Evolutionary conservation across 35 echinoderm and acorn worm species (phyloP).

Genomic region (Hemicentrotus pulcherrimus): DNA sequence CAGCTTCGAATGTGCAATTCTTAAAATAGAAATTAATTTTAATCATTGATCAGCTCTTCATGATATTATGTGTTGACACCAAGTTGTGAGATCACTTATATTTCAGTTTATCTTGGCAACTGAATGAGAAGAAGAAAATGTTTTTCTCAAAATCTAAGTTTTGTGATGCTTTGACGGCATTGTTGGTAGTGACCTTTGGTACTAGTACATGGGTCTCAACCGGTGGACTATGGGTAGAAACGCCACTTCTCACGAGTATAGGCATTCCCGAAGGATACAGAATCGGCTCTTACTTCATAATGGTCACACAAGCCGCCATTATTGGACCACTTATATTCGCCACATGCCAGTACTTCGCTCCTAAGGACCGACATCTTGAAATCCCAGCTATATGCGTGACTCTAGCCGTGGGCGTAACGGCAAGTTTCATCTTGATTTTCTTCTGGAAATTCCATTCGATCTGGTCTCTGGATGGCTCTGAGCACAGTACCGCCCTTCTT

Average conservation of each 20-base stretch:
- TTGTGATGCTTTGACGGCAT: not conserved
- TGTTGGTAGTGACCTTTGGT: conserved; percentile 40
- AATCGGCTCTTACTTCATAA: conserved; percentile 60
- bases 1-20: not conserved
- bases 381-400: conserved; percentile 63
- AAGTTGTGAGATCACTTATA: not conserved
- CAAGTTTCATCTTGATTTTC: conserved; percentile 62
- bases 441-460: conserved; percentile 60
- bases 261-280: conserved; percentile 64
- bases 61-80: no score
- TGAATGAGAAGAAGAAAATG: not conserved
- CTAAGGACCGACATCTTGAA: conserved; percentile 51
- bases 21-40: no score
- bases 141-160: not conserved
- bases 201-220: conserved; percentile 63
- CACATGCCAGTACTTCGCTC: conserved; percentile 42
- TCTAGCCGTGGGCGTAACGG: conserved; percentile 7
- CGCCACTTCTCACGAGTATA: conserved; percentile 56
- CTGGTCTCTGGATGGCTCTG: conserved; percentile 37
- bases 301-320: conserved; percentile 63
- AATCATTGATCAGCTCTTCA: no score
- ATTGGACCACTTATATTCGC: conserved; percentile 69
- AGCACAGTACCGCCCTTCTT: conserved; percentile 38
- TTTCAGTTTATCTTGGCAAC: not conserved
- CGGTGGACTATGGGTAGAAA: conserved; percentile 69